Conservation (phyloP, 35 echinoderm and acorn worm species). For the Heliocidaris tuberculata region DNA sequence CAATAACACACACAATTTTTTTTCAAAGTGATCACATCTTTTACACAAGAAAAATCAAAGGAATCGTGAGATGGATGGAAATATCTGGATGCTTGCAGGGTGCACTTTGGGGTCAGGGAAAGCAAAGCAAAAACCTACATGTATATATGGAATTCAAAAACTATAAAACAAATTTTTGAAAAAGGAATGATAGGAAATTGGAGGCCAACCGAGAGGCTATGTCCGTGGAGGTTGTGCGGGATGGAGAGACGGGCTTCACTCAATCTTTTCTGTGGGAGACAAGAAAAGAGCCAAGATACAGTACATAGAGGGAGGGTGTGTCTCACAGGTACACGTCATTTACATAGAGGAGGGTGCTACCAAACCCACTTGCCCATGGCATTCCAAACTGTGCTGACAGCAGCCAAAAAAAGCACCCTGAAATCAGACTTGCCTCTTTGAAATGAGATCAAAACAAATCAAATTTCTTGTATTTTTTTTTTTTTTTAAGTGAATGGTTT, state of each 20-base stretch:
- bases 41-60: not conserved
- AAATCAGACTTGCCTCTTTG: not conserved
- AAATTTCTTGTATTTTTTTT: not conserved
- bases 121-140: slow-evolving; percentile 13
- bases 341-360: not conserved
- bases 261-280: slow-evolving; percentile 44
- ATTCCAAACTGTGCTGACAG: not conserved
- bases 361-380: no score
- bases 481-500: not conserved
- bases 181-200: not conserved
- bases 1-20: not conserved
- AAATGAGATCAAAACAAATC: not conserved
- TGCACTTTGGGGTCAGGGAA: not conserved
- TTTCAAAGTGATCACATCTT: not conserved
- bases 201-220: slow-evolving; percentile 29
- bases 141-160: not conserved
- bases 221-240: slow-evolving; percentile 32
- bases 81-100: not conserved
- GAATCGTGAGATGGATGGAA: not conserved
- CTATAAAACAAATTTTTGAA: not conserved
- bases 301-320: not conserved
- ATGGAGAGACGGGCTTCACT: slow-evolving; percentile 43
- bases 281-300: slow-evolving; percentile 7
- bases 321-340: not conserved
- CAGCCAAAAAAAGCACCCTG: not conserved